Percentiles rank a stretch among this genome's conserved stretches.
phyloP scores from a whole-genome alignment of 2,113 vertebrate genomes.

The Pituophis catenifer region DNA sequence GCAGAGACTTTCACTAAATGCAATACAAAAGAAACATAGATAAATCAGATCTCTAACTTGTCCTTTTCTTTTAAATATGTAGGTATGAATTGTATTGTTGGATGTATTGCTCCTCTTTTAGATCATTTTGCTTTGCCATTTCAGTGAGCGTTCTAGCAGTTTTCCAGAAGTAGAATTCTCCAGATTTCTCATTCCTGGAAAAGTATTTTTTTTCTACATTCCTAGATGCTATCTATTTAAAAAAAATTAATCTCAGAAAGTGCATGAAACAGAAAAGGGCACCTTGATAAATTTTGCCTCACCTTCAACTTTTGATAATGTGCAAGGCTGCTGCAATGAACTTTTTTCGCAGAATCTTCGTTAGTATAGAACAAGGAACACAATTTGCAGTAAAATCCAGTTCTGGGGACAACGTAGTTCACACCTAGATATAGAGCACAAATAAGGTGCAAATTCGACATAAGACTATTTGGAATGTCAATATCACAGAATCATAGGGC shows the following conservation, averaged over 20 bases:
- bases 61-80: background rate
- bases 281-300: conserved; percentile 61
- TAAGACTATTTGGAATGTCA: conserved; percentile 25
- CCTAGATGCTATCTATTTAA: conserved; percentile 3
- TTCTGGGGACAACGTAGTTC: conserved; percentile 92
- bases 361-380: conserved; percentile 98
- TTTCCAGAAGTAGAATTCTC: background rate
- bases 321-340: conserved; percentile 91
- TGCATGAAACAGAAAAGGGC: background rate
- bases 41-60: background rate
- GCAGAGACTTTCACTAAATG: background rate
- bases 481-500: background rate
- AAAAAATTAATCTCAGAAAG: background rate
- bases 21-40: background rate
- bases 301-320: conserved; percentile 98
- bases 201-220: background rate
- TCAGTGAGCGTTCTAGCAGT: background rate
- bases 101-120: background rate
- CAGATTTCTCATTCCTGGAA: background rate
- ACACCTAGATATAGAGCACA: conserved; percentile 78
- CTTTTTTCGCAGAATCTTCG: conserved; percentile 91
- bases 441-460: conserved; percentile 42
- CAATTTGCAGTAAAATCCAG: conserved; percentile 95
- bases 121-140: background rate
- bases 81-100: background rate